These are phyloP conservation scores for Tauraco erythrolophus DNA, from an alignment of 2,113 vertebrate species.

Conservation along the genomic window DNA sequence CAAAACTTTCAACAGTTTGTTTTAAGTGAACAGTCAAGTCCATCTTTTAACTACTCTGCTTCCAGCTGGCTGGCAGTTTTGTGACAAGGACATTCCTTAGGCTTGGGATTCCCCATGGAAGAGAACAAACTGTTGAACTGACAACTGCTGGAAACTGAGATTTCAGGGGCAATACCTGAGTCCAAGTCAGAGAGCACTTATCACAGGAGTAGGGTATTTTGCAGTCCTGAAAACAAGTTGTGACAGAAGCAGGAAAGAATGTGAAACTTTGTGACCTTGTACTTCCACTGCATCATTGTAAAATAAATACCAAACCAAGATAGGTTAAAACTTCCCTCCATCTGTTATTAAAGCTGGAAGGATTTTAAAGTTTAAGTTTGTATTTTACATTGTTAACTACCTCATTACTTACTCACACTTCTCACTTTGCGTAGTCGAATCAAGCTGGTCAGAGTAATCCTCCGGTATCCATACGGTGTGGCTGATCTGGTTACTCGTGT, in stretches of 20 bases:
- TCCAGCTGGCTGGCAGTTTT: not conserved
- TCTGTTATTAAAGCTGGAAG: not conserved
- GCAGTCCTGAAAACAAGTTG: constrained; percentile 28
- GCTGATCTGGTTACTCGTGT: not conserved
- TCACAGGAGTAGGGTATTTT: constrained; percentile 25
- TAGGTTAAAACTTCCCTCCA: not conserved
- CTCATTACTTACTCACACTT: not conserved
- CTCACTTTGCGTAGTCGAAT: not conserved
- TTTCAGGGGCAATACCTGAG: constrained; percentile 18
- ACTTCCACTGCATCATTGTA: not conserved
- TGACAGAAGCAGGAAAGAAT: constrained; percentile 53
- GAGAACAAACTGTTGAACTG: not conserved
- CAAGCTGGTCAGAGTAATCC: not conserved
- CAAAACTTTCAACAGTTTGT: not conserved
- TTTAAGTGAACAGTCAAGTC: not conserved
- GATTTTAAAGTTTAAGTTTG: constrained; percentile 1
- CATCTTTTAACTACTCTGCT: not conserved
- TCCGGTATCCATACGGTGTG: not conserved
- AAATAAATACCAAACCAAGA: constrained; percentile 13
- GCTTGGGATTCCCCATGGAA: not conserved
- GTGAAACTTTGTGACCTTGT: constrained; percentile 57
- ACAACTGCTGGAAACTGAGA: not conserved
- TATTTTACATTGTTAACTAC: not conserved
- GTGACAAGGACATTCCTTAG: not conserved
- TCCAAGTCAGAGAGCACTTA: not conserved